Evolutionary conservation across 2,888 invertebrate species (phyloP).

Genomic region (Aporophyla lueneburgensis): DNA sequence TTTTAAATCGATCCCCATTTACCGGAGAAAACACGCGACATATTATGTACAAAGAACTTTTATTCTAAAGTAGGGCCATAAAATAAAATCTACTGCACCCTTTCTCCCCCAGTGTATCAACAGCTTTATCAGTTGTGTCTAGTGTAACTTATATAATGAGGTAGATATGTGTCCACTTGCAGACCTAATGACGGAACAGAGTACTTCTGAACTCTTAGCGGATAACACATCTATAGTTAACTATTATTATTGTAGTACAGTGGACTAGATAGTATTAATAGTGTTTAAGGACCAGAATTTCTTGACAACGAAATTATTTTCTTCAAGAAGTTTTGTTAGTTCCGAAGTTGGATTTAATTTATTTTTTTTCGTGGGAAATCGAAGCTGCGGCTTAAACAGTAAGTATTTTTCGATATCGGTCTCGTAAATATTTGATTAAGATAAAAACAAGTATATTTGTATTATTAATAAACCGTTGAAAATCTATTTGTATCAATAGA

Average conservation of each 20-base stretch:
- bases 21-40: too few species aligned
- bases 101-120: constrained; percentile 26
- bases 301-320: background rate
- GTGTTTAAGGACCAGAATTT: background rate
- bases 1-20: too few species aligned
- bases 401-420: constrained; percentile 3
- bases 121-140: constrained; percentile 29
- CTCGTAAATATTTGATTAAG: background rate
- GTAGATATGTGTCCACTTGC: constrained; percentile 29
- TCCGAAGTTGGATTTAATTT: constrained; percentile 2
- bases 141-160: constrained; percentile 32
- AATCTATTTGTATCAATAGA: too few species aligned
- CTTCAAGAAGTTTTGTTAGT: background rate
- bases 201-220: constrained; percentile 12
- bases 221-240: constrained; percentile 36
- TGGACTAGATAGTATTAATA: background rate
- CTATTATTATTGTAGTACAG: background rate
- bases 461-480: too few species aligned
- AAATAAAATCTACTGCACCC: background rate
- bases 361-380: background rate
- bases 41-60: too few species aligned
- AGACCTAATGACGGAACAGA: constrained; percentile 24
- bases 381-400: background rate
- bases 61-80: background rate
- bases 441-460: too few species aligned